Base-by-base conservation (phyloP, 2,888 invertebrate genomes). In the Eledona agricola region DNA sequence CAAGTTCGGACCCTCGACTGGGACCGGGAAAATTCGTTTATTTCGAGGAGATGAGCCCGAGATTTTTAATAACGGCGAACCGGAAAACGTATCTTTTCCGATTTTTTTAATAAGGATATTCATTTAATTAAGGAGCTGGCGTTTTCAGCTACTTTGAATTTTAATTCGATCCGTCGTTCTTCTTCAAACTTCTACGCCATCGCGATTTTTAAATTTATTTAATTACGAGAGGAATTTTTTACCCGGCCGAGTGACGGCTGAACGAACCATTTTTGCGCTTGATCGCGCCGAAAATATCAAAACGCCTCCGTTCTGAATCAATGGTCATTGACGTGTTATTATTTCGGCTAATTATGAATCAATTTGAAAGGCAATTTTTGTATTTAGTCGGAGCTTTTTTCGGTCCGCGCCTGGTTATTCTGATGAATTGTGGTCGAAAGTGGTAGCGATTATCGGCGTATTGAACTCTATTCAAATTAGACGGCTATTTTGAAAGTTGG, bases 201-300 rank as follows among this genome's bases (percentile, higher is more conserved):
- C 62, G 51, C 58, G 63, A 64, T 64, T 67, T n/a, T 63, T 59
- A 61, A 62, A 64, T 59, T 62, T 61, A 62, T 61, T 62, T 62
- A 63, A 65, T 62, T 59, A 60, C 55, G 17, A 13, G 38, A 28
- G 12, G 20, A 23, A 42, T 20, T 26, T 51, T 51, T 51, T 35
- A 19, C n/a, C 12, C 12, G 10, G 17, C 3, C 12, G 13, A 5
- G 31, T 9, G 7, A 22, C 32, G 7, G 32, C n/a, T 16, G 34
- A 17, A 12, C 22, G 22, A 12, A n/a, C n/a, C 19, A 6, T 42
- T 42, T 20, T 42, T 26, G 17, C 15, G 42, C 42, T 20, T 31
- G 4, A 42, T 42, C 31, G 19, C n/a, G 7, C 19, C n/a, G n/a
- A n/a, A n/a, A n/a, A n/a, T n/a, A n/a, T n/a, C n/a, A n/a, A n/a